phyloP scores from a whole-genome alignment of 1,140 invertebrate species.

The Stegodyphus dumicola region DNA sequence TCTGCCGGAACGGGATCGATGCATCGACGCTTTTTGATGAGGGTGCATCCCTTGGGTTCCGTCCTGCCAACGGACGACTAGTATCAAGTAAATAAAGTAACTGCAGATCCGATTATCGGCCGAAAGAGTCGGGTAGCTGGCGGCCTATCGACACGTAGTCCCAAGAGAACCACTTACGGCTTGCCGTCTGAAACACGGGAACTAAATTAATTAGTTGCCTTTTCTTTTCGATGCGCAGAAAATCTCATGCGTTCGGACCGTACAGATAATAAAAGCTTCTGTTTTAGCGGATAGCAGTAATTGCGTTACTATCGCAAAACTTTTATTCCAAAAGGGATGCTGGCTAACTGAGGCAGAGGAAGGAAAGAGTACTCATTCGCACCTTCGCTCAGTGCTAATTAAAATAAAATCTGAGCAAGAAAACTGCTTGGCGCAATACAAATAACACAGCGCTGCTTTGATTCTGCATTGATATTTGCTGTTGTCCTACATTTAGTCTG shows the following conservation, averaged over 20 bases:
- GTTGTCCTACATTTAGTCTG: too few species aligned
- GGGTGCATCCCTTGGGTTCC: constrained; percentile 24
- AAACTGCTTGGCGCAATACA: too few species aligned
- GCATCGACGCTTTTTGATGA: constrained; percentile 51
- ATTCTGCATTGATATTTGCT: too few species aligned
- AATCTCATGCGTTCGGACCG: not conserved
- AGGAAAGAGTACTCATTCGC: too few species aligned
- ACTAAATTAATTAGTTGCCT: constrained; percentile 37
- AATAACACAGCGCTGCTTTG: too few species aligned
- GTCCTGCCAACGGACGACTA: constrained; percentile 38
- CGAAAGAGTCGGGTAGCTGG: constrained; percentile 33
- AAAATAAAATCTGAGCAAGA: too few species aligned
- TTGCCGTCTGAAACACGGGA: constrained; percentile 24
- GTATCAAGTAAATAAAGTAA: constrained; percentile 55
- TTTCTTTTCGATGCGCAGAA: not conserved
- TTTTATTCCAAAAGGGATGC: constrained; percentile 16
- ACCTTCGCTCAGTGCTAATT: too few species aligned
- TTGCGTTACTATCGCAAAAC: constrained; percentile 38
- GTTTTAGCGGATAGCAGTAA: constrained; percentile 16
- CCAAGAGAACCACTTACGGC: constrained; percentile 35
- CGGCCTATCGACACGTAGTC: constrained; percentile 44
- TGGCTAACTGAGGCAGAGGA: too few species aligned
- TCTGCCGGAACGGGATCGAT: too few species aligned
- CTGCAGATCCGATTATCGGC: constrained; percentile 50
- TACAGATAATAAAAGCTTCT: constrained; percentile 8